A percentile compares a stretch with the other conserved stretches of the same genome.
phyloP scores from a whole-genome alignment of 2,888 invertebrate species.

The Achlya flavicornis region DNA sequence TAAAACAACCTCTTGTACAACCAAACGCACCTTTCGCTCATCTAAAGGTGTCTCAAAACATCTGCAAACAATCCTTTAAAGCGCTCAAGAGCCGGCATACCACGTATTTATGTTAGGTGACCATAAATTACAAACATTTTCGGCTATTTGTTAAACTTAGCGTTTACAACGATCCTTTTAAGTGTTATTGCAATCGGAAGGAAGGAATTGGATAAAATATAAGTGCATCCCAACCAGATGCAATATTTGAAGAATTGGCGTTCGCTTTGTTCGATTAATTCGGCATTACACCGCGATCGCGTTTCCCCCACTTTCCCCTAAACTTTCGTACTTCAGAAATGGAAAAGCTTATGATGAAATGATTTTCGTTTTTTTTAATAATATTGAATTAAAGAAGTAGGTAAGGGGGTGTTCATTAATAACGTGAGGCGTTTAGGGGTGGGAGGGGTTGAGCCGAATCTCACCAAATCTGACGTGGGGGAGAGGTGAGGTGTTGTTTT shows the following conservation, averaged over 20 bases:
- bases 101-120: conserved; percentile 19
- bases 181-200: conserved; percentile 16
- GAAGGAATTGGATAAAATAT: conserved; percentile 26
- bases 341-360: too few relatives aligned
- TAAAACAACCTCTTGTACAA: conserved; percentile 20
- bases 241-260: neutral
- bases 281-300: too few relatives aligned
- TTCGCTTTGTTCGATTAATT: too few relatives aligned
- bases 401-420: too few relatives aligned
- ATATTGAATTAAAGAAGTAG: too few relatives aligned
- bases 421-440: too few relatives aligned
- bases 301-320: too few relatives aligned
- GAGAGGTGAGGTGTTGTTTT: too few relatives aligned
- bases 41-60: conserved; percentile 63
- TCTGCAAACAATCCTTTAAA: conserved; percentile 67
- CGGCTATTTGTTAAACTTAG: neutral
- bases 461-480: too few relatives aligned
- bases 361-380: too few relatives aligned
- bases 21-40: conserved; percentile 34
- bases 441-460: too few relatives aligned
- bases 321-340: too few relatives aligned
- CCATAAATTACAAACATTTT: conserved; percentile 44
- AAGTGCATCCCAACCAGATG: neutral
- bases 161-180: neutral
- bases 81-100: conserved; percentile 42